Base-by-base conservation (phyloP, 2,888 invertebrate genomes). In the Cerastis rubricosa region DNA sequence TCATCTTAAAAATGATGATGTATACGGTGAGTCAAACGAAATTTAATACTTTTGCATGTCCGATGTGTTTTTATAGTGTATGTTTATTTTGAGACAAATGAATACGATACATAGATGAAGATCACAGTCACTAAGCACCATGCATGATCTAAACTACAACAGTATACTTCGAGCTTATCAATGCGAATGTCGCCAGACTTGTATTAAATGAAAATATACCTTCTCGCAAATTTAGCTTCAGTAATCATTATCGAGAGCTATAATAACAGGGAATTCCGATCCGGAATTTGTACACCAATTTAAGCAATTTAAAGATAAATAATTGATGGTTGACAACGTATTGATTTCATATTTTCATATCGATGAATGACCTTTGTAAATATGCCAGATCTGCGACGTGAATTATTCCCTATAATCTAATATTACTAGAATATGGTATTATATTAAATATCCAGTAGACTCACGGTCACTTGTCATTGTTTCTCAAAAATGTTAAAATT, bases 1-100 rank as follows among this genome's bases (percentile, higher is more conserved):
- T 68, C 74, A 80, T 71, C 81, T 71, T 84, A 90, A 92, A 90
- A 87, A 95, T 95, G 96, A 95, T 96, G 96, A 96, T 96, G 96
- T 96, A 96, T 88, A 96, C 96, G 94, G 96, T 96, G 94, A 95
- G 94, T 80, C 49, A 43, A 76, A 76, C 25, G 12, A 43, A 14
- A 57, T 71, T 68, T 51, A 57, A 67, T 49, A 47, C 6, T 25
- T 29, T 29, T 51, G 2, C 29, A 29, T 25, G 14, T 54, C 14
- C 14, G 7, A 35, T 51, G 19, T 61, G 29, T 63, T n/a, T 45
- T 1, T 22, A 17, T 35, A 70, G 68, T 43, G 25, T 17, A 40
- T 71, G 29, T 63, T 67, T 64, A 64, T 45, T 14, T n/a, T n/a
- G 64, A 64, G 64, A 64, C 63, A 64, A 64, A 43, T 17, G 11